Conservation (phyloP, 2,113 vertebrate species). For the Lonchura striata region DNA sequence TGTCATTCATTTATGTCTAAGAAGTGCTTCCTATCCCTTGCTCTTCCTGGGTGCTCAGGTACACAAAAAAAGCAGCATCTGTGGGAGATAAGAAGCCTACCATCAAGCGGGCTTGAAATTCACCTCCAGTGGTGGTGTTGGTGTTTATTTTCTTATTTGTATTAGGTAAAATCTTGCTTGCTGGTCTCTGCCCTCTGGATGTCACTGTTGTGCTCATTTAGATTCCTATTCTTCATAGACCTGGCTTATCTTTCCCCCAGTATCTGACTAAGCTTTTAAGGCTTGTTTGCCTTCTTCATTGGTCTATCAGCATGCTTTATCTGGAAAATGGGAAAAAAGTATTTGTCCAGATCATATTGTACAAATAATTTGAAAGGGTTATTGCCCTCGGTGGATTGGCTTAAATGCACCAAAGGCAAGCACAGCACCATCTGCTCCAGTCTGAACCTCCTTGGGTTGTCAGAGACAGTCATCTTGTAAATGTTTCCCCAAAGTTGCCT, state of each 20-base stretch:
- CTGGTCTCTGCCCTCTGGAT: constrained; percentile 25
- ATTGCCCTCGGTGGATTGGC: background rate
- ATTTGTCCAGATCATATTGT: background rate
- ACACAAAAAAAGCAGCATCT: background rate
- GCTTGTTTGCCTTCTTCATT: background rate
- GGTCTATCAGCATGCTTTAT: background rate
- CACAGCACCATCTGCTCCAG: background rate
- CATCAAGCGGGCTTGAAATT: background rate
- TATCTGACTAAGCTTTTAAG: background rate
- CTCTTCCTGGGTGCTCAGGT: background rate
- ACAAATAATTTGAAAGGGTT: background rate
- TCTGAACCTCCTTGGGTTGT: background rate
- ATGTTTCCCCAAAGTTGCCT: background rate
- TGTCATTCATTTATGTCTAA: background rate
- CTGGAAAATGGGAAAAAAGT: background rate
- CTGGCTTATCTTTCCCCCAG: background rate
- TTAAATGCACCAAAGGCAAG: background rate
- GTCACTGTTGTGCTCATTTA: constrained; percentile 56
- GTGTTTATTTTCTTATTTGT: background rate
- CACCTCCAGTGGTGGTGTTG: background rate
- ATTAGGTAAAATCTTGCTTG: background rate
- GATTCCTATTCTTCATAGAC: background rate
- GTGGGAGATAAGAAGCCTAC: background rate
- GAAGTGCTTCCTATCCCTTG: background rate
- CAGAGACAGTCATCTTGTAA: background rate